phyloP scores from a whole-genome alignment of 1,140 invertebrate genomes.

The Delia radicum region DNA sequence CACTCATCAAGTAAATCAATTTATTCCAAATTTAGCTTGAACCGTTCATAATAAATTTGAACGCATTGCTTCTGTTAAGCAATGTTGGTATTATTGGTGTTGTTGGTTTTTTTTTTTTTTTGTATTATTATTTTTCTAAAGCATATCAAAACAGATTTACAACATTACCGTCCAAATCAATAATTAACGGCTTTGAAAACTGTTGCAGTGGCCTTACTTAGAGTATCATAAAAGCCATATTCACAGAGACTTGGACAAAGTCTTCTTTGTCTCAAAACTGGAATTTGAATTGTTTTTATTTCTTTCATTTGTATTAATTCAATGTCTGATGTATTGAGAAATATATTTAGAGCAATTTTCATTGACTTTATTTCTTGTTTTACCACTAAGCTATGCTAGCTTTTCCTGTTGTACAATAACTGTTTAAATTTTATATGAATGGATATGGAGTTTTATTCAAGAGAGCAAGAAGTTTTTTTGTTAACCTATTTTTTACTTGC shows the following conservation, averaged over 20 bases:
- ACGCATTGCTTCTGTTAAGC: no score
- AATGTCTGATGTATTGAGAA: not conserved
- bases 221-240: not conserved
- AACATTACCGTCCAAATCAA: not conserved
- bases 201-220: slow-evolving; percentile 3
- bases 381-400: not conserved
- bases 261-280: not conserved
- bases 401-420: slow-evolving; percentile 15
- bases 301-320: not conserved
- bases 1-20: no score
- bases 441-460: not conserved
- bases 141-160: not conserved
- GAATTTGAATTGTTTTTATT: not conserved
- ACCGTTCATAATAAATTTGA: no score
- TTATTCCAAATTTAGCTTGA: no score
- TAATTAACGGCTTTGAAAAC: slow-evolving; percentile 12
- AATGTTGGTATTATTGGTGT: no score
- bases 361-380: not conserved
- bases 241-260: no score
- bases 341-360: slow-evolving; percentile 3
- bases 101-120: no score
- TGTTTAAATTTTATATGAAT: not conserved
- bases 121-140: not conserved
- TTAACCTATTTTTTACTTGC: slow-evolving; percentile 4
- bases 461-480: not conserved